A percentile compares a stretch with the other conserved stretches of the same genome.
Conservation (phyloP, 2,797 vertebrate genomes). For the Myripristis murdjan region DNA sequence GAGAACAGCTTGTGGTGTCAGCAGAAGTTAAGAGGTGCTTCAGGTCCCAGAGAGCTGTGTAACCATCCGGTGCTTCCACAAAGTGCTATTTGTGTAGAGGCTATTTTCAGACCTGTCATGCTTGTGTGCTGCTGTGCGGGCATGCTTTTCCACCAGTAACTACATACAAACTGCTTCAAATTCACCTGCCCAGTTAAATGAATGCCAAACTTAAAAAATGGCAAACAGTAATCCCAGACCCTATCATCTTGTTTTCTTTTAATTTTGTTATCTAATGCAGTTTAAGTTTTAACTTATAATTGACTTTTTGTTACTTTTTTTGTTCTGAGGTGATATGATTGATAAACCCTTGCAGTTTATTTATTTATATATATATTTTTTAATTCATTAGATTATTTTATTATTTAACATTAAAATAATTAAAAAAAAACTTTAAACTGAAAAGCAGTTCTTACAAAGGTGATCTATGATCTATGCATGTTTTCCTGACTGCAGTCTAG, state of each 20-base stretch:
- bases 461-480: background rate
- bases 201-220: background rate
- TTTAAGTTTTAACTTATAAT: background rate
- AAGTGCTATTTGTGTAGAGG: conserved; percentile 52
- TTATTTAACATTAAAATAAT: background rate
- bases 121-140: conserved; percentile 16
- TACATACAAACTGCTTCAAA: background rate
- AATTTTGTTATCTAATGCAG: background rate
- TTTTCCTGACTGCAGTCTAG: background rate
- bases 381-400: background rate
- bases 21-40: conserved; percentile 67
- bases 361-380: conserved; percentile 11
- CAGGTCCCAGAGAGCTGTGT: conserved; percentile 56
- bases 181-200: conserved; percentile 16
- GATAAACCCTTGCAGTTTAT: background rate
- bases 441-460: background rate
- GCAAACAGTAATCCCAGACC: background rate
- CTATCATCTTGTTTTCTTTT: background rate
- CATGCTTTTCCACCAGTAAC: conserved; percentile 18
- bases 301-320: background rate
- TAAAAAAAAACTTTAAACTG: background rate
- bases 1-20: conserved; percentile 64
- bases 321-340: conserved; percentile 4
- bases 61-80: conserved; percentile 42
- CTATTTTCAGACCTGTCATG: conserved; percentile 53